phyloP scores from a whole-genome alignment of 2,888 invertebrate species.

The Meliscaeva auricollis region DNA sequence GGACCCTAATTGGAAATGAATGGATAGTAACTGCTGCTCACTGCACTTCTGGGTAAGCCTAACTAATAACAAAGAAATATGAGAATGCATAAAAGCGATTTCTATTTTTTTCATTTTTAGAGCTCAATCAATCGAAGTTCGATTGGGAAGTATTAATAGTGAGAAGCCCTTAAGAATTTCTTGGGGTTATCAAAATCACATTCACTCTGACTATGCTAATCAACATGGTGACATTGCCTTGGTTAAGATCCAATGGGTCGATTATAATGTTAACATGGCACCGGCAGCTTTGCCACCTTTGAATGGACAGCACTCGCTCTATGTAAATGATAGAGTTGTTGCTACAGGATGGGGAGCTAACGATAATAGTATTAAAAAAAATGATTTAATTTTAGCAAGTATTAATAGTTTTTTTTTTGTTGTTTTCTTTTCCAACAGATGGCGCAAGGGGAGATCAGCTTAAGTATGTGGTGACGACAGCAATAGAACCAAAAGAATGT shows the following conservation, averaged over 20 bases:
- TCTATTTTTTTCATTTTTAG: background rate
- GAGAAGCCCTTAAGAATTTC: conserved; percentile 1
- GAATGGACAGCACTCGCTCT: conserved; percentile 73
- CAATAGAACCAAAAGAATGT: conserved; percentile 78
- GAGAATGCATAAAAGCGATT: too few species aligned
- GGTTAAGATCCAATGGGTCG: conserved; percentile 80
- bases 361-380: conserved; percentile 76
- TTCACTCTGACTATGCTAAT: conserved; percentile 80
- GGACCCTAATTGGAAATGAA: conserved; percentile 81
- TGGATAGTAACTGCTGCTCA: conserved; percentile 83
- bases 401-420: background rate
- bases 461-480: conserved; percentile 80
- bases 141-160: conserved; percentile 39
- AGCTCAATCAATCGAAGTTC: conserved; percentile 29
- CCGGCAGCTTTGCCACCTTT: conserved; percentile 80
- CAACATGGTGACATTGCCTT: conserved; percentile 81
- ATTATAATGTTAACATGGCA: conserved; percentile 79
- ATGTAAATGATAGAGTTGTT: conserved; percentile 79
- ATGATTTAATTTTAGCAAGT: background rate
- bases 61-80: conserved; percentile 23
- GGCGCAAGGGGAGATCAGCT: conserved; percentile 81
- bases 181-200: conserved; percentile 41
- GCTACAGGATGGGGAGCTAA: conserved; percentile 83
- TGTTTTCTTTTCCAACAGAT: conserved; percentile 69
- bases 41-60: conserved; percentile 82